A percentile compares a stretch with the other conserved stretches of the same genome.
These are phyloP conservation scores for Plestiodon gilberti DNA, from an alignment of 2,113 vertebrate genomes.

Conservation along the genomic window DNA sequence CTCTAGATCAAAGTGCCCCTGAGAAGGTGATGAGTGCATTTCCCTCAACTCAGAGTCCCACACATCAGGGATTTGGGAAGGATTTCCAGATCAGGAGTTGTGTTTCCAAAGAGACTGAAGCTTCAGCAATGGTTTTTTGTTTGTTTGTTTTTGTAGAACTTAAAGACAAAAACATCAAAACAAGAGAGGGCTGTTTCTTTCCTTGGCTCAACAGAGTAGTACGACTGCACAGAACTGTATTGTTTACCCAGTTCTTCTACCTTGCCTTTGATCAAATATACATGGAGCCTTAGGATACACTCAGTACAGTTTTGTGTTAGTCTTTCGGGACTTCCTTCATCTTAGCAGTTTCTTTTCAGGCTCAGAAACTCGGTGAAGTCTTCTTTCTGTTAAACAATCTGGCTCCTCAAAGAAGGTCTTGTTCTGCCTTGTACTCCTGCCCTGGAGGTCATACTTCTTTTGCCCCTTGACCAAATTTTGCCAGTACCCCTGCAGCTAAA, in stretches of 20 bases:
- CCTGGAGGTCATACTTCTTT: accelerated
- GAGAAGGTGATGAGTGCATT: too few relatives aligned
- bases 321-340: neutral
- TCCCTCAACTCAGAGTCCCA: too few relatives aligned
- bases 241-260: neutral
- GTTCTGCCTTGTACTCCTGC: neutral
- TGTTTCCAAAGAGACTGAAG: neutral
- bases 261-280: conserved; percentile 4
- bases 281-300: accelerated
- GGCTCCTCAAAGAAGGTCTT: too few relatives aligned
- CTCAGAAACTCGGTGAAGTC: neutral
- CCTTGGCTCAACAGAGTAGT: neutral
- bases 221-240: neutral
- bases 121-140: neutral
- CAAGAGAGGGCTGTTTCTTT: neutral
- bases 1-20: too few relatives aligned
- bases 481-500: neutral
- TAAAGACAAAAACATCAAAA: too few relatives aligned
- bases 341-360: neutral
- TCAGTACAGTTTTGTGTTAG: neutral
- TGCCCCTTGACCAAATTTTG: neutral
- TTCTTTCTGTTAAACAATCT: neutral
- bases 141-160: neutral
- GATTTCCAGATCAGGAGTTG: neutral
- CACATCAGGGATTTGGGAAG: neutral